These are phyloP conservation scores for Eunapius fragilis DNA, from an alignment of 37 sponge, comb jelly and placozoan species.

Conservation along the genomic window DNA sequence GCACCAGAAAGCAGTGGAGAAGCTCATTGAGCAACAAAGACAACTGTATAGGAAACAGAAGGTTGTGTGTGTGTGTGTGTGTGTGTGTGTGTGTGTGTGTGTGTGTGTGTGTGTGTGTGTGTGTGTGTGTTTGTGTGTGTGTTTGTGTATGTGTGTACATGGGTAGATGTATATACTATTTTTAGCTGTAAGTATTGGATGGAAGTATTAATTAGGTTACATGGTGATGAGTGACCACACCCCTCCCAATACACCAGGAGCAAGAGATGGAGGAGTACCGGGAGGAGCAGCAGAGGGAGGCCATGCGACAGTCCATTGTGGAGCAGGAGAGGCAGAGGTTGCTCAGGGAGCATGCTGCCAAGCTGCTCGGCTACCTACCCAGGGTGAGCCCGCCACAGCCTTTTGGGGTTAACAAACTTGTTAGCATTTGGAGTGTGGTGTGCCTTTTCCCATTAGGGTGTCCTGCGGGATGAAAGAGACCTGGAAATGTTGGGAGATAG, in stretches of 20 bases:
- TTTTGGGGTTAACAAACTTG: background rate
- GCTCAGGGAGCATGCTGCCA: slow-evolving; percentile 90
- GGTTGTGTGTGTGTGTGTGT: slow-evolving; percentile 36
- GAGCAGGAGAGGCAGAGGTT: slow-evolving; percentile 96
- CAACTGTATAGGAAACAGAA: slow-evolving; percentile 77
- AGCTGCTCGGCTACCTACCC: slow-evolving; percentile 92
- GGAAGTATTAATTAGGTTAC: too few species aligned
- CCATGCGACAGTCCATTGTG: slow-evolving; percentile 67
- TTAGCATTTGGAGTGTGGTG: background rate
- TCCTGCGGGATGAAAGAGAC: slow-evolving; percentile 76
- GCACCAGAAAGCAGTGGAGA: slow-evolving; percentile 93
- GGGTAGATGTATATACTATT: too few species aligned
- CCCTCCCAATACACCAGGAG: slow-evolving; percentile 35
- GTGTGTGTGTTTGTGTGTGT: too few species aligned
- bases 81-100: background rate
- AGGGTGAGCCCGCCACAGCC: slow-evolving; percentile 45
- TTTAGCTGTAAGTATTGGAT: too few species aligned
- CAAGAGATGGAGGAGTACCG: slow-evolving; percentile 71
- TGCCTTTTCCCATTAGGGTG: slow-evolving; percentile 66
- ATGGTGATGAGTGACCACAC: background rate
- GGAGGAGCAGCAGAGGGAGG: slow-evolving; percentile 75
- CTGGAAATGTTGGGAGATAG: slow-evolving; percentile 68
- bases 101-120: too few species aligned
- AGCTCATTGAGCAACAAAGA: slow-evolving; percentile 84
- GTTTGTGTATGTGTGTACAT: background rate